These are phyloP conservation scores for Agraylea sexmaculata DNA, from an alignment of 1,140 invertebrate genomes.

Conservation along the genomic window DNA sequence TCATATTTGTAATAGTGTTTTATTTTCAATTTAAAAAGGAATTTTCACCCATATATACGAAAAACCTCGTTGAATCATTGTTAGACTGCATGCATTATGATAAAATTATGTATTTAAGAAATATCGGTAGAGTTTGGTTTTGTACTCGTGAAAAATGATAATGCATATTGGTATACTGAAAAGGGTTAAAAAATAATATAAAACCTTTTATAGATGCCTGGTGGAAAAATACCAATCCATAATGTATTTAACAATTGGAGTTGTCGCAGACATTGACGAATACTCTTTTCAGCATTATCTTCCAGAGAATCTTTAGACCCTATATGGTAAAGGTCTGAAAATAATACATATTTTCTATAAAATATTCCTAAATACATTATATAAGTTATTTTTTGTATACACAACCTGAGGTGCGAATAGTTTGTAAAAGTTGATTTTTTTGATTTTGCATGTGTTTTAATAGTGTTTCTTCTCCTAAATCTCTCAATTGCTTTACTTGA, in stretches of 20 bases:
- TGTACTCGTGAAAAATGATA: no score
- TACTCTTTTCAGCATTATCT: constrained; percentile 52
- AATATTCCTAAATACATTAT: background rate
- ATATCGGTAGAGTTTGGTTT: no score
- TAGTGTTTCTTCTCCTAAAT: constrained; percentile 54
- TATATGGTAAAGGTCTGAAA: constrained; percentile 47
- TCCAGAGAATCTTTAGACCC: constrained; percentile 44
- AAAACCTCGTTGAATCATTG: no score
- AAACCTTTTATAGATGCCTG: constrained; percentile 48
- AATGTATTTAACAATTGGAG: constrained; percentile 74
- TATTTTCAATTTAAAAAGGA: no score
- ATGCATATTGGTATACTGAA: no score
- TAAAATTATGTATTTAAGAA: no score
- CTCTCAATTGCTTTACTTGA: constrained; percentile 46
- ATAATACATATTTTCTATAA: constrained; percentile 7
- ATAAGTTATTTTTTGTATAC: background rate
- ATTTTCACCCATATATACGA: no score
- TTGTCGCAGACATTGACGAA: constrained; percentile 74
- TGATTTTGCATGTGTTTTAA: constrained; percentile 61
- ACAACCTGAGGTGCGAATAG: constrained; percentile 55
- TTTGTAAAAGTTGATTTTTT: constrained; percentile 57
- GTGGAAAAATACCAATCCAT: constrained; percentile 67
- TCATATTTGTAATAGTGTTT: no score
- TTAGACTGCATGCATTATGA: no score
- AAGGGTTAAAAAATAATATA: constrained; percentile 1